Evolutionary conservation across 2,888 invertebrate genomes (phyloP).

Genomic region (Schizaphis graminum): DNA sequence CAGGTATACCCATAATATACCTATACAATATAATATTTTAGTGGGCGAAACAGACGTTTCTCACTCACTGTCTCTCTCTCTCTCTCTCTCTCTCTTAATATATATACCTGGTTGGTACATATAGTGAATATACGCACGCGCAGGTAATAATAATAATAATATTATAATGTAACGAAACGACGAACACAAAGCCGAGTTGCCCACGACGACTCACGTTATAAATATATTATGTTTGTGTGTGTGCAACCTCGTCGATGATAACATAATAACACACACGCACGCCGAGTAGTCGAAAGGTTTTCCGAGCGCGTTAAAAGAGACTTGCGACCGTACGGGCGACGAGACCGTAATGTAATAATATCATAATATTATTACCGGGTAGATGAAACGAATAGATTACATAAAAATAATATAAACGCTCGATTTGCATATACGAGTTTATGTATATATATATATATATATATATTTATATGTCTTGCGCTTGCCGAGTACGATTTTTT

Average conservation of each 20-base stretch:
- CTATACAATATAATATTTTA: background rate
- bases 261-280: background rate
- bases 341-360: background rate
- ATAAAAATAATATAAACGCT: background rate
- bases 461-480: no score
- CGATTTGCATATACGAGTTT: background rate
- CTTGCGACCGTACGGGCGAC: background rate
- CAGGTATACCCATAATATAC: background rate
- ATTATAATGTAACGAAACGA: background rate
- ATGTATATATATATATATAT: background rate
- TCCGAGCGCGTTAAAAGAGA: background rate
- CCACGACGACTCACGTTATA: background rate
- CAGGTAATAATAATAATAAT: background rate
- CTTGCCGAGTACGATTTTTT: background rate
- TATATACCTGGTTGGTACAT: no score
- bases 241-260: background rate
- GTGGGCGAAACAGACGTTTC: background rate
- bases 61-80: background rate
- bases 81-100: no score
- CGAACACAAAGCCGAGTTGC: background rate
- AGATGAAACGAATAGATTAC: slow-evolving; percentile 12
- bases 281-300: background rate
- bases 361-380: background rate
- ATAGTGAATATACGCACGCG: background rate
- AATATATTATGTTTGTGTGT: background rate